Base-by-base conservation (phyloP, 2,888 invertebrate genomes). In the Brassicogethes aeneus region DNA sequence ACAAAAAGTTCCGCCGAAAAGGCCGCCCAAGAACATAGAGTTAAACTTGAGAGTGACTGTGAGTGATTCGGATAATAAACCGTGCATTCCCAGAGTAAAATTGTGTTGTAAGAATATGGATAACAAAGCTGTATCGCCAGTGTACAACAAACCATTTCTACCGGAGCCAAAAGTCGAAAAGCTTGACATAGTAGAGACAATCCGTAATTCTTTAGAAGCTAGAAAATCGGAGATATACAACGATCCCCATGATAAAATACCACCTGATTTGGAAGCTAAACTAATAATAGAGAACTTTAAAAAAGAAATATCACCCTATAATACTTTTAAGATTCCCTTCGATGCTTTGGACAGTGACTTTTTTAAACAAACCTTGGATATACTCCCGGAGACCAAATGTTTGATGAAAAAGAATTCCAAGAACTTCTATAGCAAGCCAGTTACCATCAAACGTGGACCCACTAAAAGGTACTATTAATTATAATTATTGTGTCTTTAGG, bases 261-360 rank as follows among this genome's bases (percentile, higher is more conserved):
- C 17, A 23, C 56, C 56, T 3, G 56, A 55, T 35, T 37, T 47
- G 12, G 56, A 55, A 35, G 56, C 56, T 1, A 53, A 51, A 39
- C 47, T 50, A 40, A 56, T 56, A 15, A 37, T 55, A 1, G 53
- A 53, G 15, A 48, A 44, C 1, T 56, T 56, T 37, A 45, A 48
- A 34, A 54, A 53, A 36, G 47, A 53, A 39, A 51, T 56, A 8
- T 53, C 46, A 13, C 51, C 56, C 17, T 56, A 52, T 41, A 52
- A 54, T 15, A 51, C 52, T 15, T 56, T 56, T 32, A 53, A 48
- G 30, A 46, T 56, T 29, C 48, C 54, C 2, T 40, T 42, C 14
- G 45, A 54, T 32, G 54, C 51, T 16, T 40, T 55, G 37, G 44
- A 55, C 16, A 51, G 53, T 48, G 56, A 56, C 16, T 52, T 56